phyloP scores from a whole-genome alignment of 2,888 invertebrate species.

The Caenorhabditis virilis region DNA sequence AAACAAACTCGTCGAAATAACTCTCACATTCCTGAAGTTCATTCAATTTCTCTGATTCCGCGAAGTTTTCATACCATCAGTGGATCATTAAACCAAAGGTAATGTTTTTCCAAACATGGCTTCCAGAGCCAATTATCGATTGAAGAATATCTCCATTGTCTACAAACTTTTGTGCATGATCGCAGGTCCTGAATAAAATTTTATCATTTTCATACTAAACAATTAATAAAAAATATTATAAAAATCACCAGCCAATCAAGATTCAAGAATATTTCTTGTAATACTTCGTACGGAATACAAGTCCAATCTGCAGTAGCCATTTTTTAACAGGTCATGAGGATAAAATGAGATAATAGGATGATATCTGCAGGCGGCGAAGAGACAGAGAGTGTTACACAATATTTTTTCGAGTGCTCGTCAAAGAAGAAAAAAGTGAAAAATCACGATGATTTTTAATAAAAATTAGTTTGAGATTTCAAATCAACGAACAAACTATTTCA shows the following conservation, averaged over 20 bases:
- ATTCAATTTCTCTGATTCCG: too few species aligned
- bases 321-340: too few species aligned
- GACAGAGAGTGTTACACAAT: too few species aligned
- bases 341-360: too few species aligned
- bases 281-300: not conserved
- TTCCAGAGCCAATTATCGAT: conserved; percentile 8
- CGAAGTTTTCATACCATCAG: not conserved
- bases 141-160: conserved; percentile 3
- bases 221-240: not conserved
- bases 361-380: too few species aligned
- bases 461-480: too few species aligned
- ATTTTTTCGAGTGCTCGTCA: too few species aligned
- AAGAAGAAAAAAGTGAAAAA: too few species aligned
- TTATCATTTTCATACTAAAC: not conserved
- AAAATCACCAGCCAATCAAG: not conserved
- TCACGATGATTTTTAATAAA: too few species aligned
- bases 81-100: conserved; percentile 6
- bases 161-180: conserved; percentile 5
- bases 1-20: conserved; percentile 1
- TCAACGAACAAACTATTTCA: too few species aligned
- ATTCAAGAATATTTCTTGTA: conserved; percentile 5
- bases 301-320: too few species aligned
- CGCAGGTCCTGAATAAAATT: conserved; percentile 4
- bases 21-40: not conserved
- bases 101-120: conserved; percentile 3